A percentile compares a stretch with the other conserved stretches of the same genome.
These are phyloP conservation scores for Calidris pygmaea DNA, from an alignment of 2,113 vertebrate species.

Conservation along the genomic window DNA sequence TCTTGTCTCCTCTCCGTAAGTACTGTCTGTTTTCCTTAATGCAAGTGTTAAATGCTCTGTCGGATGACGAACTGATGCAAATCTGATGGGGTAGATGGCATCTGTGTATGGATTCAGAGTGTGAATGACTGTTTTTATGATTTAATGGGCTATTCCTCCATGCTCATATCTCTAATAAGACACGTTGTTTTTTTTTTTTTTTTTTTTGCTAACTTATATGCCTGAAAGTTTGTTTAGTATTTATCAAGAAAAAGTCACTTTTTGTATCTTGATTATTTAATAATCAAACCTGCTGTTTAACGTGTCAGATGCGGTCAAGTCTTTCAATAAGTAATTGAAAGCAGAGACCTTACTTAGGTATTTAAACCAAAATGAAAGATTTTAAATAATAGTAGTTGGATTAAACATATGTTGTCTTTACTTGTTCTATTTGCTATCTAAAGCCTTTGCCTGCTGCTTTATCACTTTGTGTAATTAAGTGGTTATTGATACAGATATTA, in stretches of 20 bases:
- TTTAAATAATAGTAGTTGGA: not conserved
- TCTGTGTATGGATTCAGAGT: not conserved
- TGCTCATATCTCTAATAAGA: not conserved
- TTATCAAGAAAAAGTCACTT: not conserved
- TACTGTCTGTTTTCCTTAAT: not conserved
- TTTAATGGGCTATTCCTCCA: not conserved
- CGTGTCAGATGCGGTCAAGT: rapidly evolving
- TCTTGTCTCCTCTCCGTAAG: slow-evolving; percentile 88
- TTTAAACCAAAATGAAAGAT: not conserved
- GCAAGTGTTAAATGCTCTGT: rapidly evolving
- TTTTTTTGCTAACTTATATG: not conserved
- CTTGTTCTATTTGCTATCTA: not conserved
- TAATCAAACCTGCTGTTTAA: not conserved
- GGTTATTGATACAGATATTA: not conserved
- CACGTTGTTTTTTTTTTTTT: rapidly evolving
- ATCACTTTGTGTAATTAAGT: not conserved
- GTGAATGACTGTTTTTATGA: not conserved
- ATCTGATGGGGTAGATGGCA: not conserved
- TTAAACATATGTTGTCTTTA: not conserved
- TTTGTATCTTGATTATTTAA: not conserved
- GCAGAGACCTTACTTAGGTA: not conserved
- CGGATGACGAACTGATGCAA: rapidly evolving
- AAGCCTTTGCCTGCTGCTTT: not conserved
- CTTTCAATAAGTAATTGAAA: not conserved
- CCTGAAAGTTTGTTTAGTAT: not conserved